These are phyloP conservation scores for Cheilosia impressa DNA, from an alignment of 2,888 invertebrate species.

Conservation along the genomic window DNA sequence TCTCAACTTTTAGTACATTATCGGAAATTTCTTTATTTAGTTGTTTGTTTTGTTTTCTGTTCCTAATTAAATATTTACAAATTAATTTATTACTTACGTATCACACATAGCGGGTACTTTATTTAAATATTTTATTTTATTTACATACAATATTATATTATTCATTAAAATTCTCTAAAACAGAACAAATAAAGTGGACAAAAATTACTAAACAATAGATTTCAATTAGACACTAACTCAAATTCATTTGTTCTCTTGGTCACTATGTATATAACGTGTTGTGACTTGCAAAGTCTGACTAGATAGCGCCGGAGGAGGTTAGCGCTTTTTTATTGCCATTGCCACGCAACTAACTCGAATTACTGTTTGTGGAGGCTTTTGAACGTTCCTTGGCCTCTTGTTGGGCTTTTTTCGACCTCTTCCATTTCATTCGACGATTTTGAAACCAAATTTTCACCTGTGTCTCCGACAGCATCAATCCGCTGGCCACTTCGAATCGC, in stretches of 20 bases:
- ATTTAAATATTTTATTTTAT: constrained; percentile 26
- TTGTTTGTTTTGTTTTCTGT: constrained; percentile 68
- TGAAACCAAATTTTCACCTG: constrained; percentile 99
- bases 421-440: constrained; percentile 99
- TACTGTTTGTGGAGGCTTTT: constrained; percentile 76
- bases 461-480: constrained; percentile 98
- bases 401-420: constrained; percentile 97
- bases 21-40: constrained; percentile 70
- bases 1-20: background rate
- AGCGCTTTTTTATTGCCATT: background rate
- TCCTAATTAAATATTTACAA: constrained; percentile 69
- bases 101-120: constrained; percentile 70
- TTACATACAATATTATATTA: constrained; percentile 45
- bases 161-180: constrained; percentile 67
- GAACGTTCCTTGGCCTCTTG: constrained; percentile 89
- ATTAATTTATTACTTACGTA: constrained; percentile 65
- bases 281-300: constrained; percentile 63
- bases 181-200: constrained; percentile 66
- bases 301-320: constrained; percentile 18
- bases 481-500: constrained; percentile 99
- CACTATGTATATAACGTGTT: constrained; percentile 17
- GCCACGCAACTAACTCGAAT: constrained; percentile 59
- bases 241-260: constrained; percentile 28
- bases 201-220: constrained; percentile 31
- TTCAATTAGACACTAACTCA: background rate